phyloP scores from a whole-genome alignment of 1,140 invertebrate species.

The Bombus sylvicola region DNA sequence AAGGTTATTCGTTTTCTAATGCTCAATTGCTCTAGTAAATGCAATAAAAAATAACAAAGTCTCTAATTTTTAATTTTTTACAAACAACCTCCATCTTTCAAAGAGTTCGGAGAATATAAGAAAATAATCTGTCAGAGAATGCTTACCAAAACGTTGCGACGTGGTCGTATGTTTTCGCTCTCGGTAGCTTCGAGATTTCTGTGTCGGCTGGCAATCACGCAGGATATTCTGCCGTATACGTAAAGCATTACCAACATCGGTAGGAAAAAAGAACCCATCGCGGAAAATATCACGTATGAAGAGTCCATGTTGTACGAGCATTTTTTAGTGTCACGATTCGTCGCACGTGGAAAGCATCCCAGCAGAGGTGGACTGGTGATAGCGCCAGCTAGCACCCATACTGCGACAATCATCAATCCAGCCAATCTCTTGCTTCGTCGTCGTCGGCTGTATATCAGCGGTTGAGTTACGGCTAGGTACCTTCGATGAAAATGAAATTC shows the following conservation, averaged over 20 bases:
- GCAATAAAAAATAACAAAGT: too few relatives aligned
- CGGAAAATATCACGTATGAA: slow-evolving; percentile 95
- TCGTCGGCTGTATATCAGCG: slow-evolving; percentile 90
- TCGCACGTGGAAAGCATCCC: slow-evolving; percentile 84
- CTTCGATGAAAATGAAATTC: slow-evolving; percentile 75
- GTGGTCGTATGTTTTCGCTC: slow-evolving; percentile 47
- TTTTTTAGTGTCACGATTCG: slow-evolving; percentile 67
- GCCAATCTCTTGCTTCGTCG: slow-evolving; percentile 90
- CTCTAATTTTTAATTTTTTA: too few relatives aligned
- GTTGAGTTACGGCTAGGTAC: slow-evolving; percentile 93
- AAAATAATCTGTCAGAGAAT: not conserved
- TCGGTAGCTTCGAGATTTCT: slow-evolving; percentile 77
- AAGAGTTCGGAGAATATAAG: not conserved
- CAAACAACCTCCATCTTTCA: too few relatives aligned
- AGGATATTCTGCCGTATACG: slow-evolving; percentile 94
- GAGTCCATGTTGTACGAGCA: slow-evolving; percentile 91
- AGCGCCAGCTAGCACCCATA: slow-evolving; percentile 91
- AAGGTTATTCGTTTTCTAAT: too few relatives aligned
- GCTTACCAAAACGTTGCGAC: slow-evolving; percentile 57
- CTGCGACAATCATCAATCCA: slow-evolving; percentile 90
- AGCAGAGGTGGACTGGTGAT: slow-evolving; percentile 93
- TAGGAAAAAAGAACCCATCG: slow-evolving; percentile 96
- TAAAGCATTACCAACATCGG: slow-evolving; percentile 96
- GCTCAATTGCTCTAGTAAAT: too few relatives aligned
- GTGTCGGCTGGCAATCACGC: slow-evolving; percentile 89